A percentile compares a stretch with the other conserved stretches of the same genome.
These are phyloP conservation scores for Hippopotamyrus pictus DNA, from an alignment of 2,797 vertebrate species.

Conservation along the genomic window DNA sequence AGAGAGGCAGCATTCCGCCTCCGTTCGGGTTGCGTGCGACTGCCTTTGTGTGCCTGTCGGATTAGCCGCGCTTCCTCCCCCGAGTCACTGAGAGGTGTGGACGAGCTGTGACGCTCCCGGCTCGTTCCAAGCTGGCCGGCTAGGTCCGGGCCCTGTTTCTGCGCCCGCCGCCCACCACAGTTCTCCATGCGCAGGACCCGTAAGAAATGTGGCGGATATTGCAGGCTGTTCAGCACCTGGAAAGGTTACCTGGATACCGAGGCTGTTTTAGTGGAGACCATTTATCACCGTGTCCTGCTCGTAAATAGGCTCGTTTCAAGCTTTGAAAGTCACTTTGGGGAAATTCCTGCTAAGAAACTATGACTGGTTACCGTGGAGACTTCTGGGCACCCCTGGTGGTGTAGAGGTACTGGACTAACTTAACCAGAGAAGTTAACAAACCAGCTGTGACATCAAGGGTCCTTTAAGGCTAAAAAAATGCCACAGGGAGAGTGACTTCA, in stretches of 20 bases:
- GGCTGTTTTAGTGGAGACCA: not conserved
- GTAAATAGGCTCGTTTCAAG: not conserved
- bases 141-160: not conserved
- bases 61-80: slow-evolving; percentile 4
- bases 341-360: not conserved
- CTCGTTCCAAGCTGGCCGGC: not conserved
- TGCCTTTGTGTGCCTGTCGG: slow-evolving; percentile 1
- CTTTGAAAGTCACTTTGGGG: not conserved
- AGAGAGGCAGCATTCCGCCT: not conserved
- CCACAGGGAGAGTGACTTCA: not conserved
- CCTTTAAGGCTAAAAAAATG: not conserved
- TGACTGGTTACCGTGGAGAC: not conserved
- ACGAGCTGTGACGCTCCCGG: not conserved
- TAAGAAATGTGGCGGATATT: not conserved
- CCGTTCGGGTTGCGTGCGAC: not conserved
- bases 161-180: not conserved
- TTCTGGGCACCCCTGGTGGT: not conserved
- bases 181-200: not conserved
- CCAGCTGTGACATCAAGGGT: not conserved
- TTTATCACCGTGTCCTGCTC: not conserved
- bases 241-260: not conserved
- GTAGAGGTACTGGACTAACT: not conserved
- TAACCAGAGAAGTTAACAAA: not conserved
- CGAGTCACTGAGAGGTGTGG: not conserved
- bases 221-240: not conserved